Conservation (phyloP, 2,797 vertebrate species). For the Poeciliopsis gracilis region DNA sequence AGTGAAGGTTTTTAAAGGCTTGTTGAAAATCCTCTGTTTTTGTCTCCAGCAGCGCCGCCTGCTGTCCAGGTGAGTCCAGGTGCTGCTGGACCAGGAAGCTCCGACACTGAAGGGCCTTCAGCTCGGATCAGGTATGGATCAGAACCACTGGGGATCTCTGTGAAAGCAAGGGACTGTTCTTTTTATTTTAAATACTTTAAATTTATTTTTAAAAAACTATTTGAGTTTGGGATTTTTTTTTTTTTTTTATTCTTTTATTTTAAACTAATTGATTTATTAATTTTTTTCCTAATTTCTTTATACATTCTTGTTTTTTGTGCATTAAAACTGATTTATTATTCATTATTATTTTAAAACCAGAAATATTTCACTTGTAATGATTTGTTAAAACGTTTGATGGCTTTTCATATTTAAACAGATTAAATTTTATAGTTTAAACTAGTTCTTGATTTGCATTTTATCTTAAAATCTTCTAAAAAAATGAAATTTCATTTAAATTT, state of each 20-base stretch:
- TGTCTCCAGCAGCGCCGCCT: background rate
- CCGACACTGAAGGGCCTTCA: background rate
- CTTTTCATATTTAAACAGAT: background rate
- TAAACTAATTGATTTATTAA: too few species aligned
- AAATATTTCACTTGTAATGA: background rate
- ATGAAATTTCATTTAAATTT: background rate
- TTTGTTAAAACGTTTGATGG: background rate
- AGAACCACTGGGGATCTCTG: background rate
- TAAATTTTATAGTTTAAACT: background rate
- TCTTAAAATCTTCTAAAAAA: background rate
- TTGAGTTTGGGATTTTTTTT: background rate
- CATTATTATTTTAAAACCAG: background rate
- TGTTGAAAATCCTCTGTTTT: background rate
- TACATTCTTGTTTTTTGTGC: background rate
- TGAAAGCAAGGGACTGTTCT: background rate
- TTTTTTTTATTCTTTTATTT: too few species aligned
- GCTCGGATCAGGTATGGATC: background rate
- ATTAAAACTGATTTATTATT: background rate
- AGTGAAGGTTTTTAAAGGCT: background rate
- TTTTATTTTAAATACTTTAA: background rate
- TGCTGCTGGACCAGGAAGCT: background rate
- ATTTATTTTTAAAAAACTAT: background rate
- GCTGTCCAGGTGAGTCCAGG: background rate
- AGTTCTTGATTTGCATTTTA: background rate
- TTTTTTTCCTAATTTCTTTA: background rate